Base-by-base conservation (phyloP, 2,113 vertebrate species). In the Sylvia atricapilla region DNA sequence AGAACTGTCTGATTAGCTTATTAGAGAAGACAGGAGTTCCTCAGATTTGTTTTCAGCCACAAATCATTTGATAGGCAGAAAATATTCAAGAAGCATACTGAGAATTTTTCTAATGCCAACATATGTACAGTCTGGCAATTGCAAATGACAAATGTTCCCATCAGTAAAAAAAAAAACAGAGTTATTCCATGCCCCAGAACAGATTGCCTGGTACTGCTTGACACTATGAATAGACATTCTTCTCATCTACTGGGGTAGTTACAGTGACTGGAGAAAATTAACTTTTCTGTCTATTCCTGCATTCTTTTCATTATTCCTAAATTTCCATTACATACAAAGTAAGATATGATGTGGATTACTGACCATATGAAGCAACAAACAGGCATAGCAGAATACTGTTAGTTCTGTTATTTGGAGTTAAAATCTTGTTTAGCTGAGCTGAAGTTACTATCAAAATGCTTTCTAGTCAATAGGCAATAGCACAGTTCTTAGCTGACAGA, bases 91-190 rank as follows among this genome's bases (percentile, higher is more conserved):
- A 47, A 88, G 47, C 33, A 44, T 44, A 55, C 39, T 33, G 84
- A 88, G 55, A 93, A 70, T 77, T 67, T 83, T 63, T 80, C 79
- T 77, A 79, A 90, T 86, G 56, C 63, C 67, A 86, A 52, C 41
- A n/a, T 55, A 94, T 56, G 47, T 33, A 83, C n/a, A 85, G 87
- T 76, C 91, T 96, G 87, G 85, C 75, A 93, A 83, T 14, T 74
- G 82, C 35, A 85, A 91, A 84, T 94, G 72, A 84, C 75, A 94
- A 87, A 91, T 66, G 74, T 89, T 93, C 72, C 52, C 62, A 62
- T 69, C 89, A 73, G 53, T 14, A 46, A 86, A 90, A 94, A 92
- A 58, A 62, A 19, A 30, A 37, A 15, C 37, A 63, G 23, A 80
- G 37, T 70, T 86, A 81, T 80, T 94, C 43, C 62, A 39, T 31